These are phyloP conservation scores for Callaeas wilsoni DNA, from an alignment of 2,113 vertebrate species.

Conservation along the genomic window DNA sequence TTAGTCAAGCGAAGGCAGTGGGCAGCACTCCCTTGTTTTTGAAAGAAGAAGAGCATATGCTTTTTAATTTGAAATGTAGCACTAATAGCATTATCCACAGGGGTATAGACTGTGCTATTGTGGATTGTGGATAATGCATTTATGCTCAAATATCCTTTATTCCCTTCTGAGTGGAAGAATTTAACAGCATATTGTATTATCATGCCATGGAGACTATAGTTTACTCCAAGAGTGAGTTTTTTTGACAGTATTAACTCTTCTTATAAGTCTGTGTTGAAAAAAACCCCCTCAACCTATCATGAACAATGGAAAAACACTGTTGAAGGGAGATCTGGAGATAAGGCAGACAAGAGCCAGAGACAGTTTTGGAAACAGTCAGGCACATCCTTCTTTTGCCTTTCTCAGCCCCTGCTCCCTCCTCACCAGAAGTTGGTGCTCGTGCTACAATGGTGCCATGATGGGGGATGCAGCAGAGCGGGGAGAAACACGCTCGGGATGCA, in stretches of 20 bases:
- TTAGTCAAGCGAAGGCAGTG: constrained; percentile 72
- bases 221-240: constrained; percentile 57
- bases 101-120: constrained; percentile 61
- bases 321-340: not conserved
- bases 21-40: constrained; percentile 53
- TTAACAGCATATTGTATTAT: constrained; percentile 61
- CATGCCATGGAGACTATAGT: constrained; percentile 48
- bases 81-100: constrained; percentile 72
- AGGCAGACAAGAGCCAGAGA: not conserved
- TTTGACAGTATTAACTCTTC: constrained; percentile 51
- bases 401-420: not conserved
- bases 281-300: not conserved
- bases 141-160: constrained; percentile 69
- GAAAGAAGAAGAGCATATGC: constrained; percentile 69
- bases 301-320: not conserved
- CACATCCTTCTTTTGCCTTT: not conserved
- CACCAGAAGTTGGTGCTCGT: not conserved
- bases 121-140: constrained; percentile 71
- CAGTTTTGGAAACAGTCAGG: not conserved
- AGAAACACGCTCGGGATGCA: not conserved
- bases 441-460: not conserved
- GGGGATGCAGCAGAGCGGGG: not conserved
- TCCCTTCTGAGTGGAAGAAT: constrained; percentile 64
- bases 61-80: constrained; percentile 77
- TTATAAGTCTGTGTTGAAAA: not conserved